Evolutionary conservation across 2,113 vertebrate species (phyloP).

Genomic region (Scopus umbretta): DNA sequence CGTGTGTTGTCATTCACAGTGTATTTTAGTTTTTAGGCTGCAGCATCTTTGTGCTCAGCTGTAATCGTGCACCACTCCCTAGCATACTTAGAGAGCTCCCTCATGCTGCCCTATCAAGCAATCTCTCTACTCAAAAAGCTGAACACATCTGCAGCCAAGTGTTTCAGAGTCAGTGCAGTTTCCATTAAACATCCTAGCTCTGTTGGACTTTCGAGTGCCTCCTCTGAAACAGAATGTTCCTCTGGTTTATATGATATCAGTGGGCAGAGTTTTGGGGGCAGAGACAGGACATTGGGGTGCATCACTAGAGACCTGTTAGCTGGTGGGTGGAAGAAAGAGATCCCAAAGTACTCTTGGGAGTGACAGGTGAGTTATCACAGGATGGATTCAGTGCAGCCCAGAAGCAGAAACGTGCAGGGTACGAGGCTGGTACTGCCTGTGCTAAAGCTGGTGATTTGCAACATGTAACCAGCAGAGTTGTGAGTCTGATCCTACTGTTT

Average conservation of each 20-base stretch:
- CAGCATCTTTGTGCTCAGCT: background rate
- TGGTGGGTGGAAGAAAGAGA: background rate
- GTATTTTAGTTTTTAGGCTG: background rate
- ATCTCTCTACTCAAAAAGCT: background rate
- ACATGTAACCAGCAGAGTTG: background rate
- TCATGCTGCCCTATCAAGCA: background rate
- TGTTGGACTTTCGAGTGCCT: background rate
- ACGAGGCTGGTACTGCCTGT: background rate
- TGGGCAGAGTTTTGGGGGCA: background rate
- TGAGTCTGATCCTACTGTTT: background rate
- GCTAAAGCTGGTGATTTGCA: background rate
- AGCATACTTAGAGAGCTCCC: background rate
- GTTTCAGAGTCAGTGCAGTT: background rate
- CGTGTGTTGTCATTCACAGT: background rate
- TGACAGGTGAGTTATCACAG: background rate
- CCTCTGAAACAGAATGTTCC: background rate
- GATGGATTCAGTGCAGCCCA: background rate
- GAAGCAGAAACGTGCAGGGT: background rate
- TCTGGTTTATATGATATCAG: accelerated
- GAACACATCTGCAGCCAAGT: background rate
- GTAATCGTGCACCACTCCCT: background rate
- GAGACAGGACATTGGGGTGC: background rate
- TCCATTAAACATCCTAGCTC: background rate
- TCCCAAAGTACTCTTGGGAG: background rate
- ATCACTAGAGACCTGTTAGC: background rate